These are phyloP conservation scores for Saccostrea cuccullata DNA, from an alignment of 1,140 invertebrate species.

Conservation along the genomic window DNA sequence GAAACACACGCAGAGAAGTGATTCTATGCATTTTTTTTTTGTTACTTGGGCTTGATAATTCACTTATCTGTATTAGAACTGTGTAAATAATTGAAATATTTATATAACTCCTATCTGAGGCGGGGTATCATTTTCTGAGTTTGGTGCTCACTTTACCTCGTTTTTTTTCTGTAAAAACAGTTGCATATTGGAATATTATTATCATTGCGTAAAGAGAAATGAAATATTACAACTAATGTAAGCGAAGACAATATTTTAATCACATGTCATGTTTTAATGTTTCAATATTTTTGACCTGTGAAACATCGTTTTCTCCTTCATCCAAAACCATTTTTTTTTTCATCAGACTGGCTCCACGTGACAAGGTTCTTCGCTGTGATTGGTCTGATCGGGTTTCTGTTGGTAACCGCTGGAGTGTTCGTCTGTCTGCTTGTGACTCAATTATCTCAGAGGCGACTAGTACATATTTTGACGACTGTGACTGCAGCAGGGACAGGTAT, in stretches of 20 bases:
- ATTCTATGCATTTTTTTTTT: too few species aligned
- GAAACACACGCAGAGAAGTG: too few species aligned
- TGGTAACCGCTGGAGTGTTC: not conserved
- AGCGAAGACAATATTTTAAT: not conserved
- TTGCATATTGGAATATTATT: not conserved
- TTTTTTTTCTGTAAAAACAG: too few species aligned
- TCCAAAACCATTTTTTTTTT: not conserved
- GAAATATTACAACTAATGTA: not conserved
- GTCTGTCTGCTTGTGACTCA: conserved; percentile 8
- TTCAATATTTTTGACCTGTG: too few species aligned
- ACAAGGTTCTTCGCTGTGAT: not conserved
- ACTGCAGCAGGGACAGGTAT: not conserved
- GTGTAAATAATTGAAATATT: too few species aligned
- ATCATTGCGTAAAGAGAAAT: not conserved
- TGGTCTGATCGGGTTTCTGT: conserved; percentile 5
- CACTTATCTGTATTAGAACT: too few species aligned
- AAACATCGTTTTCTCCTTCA: not conserved
- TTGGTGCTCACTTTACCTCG: too few species aligned
- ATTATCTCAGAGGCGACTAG: not conserved
- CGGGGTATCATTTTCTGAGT: too few species aligned
- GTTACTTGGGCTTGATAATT: too few species aligned
- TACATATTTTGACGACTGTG: conserved; percentile 7
- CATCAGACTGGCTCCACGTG: not conserved
- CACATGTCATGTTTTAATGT: too few species aligned
- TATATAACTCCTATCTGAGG: too few species aligned